Evolutionary conservation across 2,888 invertebrate genomes (phyloP).

Genomic region (Parnassius apollo): DNA sequence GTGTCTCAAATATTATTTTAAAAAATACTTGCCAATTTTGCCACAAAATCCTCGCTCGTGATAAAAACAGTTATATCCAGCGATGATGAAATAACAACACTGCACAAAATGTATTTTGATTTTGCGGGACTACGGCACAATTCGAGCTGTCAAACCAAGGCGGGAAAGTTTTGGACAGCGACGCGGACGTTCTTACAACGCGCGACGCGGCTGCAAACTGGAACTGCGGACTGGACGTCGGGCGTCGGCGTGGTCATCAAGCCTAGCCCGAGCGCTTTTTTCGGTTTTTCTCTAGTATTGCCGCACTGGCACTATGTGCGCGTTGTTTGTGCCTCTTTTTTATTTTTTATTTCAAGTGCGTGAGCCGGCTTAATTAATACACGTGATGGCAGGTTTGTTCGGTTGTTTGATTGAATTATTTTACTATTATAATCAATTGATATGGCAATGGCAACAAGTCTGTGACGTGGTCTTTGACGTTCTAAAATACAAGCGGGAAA

Average conservation of each 20-base stretch:
- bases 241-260: slow-evolving; percentile 19
- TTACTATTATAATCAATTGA: background rate
- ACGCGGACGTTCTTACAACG: slow-evolving; percentile 43
- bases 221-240: background rate
- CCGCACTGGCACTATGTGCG: slow-evolving; percentile 46
- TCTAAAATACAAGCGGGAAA: background rate
- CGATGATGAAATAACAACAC: slow-evolving; percentile 31
- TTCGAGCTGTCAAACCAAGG: slow-evolving; percentile 32
- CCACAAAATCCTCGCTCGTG: slow-evolving; percentile 7
- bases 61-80: slow-evolving; percentile 11
- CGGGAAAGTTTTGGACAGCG: slow-evolving; percentile 40
- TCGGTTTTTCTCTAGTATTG: slow-evolving; percentile 39
- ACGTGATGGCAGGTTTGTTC: slow-evolving; percentile 59
- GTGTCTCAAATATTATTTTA: background rate
- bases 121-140: slow-evolving; percentile 12
- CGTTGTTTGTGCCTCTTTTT: slow-evolving; percentile 48
- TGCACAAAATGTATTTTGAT: slow-evolving; percentile 30
- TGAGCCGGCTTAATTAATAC: slow-evolving; percentile 40
- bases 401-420: slow-evolving; percentile 27
- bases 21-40: slow-evolving; percentile 13
- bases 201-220: slow-evolving; percentile 57
- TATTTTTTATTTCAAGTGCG: slow-evolving; percentile 49
- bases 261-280: slow-evolving; percentile 33
- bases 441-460: slow-evolving; percentile 4
- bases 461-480: slow-evolving; percentile 6